A percentile compares a stretch with the other conserved stretches of the same genome.
phyloP scores from a whole-genome alignment of 2,797 vertebrate species.

The Gambusia yucatana region DNA sequence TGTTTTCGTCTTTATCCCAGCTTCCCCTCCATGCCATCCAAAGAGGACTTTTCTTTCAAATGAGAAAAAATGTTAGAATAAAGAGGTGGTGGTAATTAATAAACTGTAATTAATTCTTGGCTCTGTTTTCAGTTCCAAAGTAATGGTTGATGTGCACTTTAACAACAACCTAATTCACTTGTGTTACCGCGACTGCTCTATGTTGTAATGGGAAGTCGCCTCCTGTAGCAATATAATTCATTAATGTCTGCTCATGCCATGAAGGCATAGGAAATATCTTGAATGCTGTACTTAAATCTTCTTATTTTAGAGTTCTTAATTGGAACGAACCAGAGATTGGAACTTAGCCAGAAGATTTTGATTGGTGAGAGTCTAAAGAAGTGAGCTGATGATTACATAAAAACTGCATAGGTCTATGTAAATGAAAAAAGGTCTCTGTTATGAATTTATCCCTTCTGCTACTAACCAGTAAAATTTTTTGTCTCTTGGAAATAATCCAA shows the following conservation, averaged over 20 bases:
- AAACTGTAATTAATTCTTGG: slow-evolving; percentile 55
- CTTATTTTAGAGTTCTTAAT: not conserved
- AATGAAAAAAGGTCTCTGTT: not conserved
- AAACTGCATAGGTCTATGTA: not conserved
- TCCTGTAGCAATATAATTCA: not conserved
- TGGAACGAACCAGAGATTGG: not conserved
- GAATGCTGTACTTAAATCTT: not conserved
- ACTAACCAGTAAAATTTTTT: not conserved
- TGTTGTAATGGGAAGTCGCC: not conserved
- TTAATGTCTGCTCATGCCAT: not conserved
- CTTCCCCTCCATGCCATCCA: slow-evolving; percentile 17
- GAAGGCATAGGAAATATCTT: not conserved
- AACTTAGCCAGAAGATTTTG: not conserved
- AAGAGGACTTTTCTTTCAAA: slow-evolving; percentile 32
- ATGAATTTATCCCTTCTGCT: not conserved
- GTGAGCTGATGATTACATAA: not conserved
- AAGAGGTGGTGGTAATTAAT: slow-evolving; percentile 56
- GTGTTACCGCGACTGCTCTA: not conserved
- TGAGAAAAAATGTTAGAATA: slow-evolving; percentile 30
- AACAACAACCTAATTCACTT: not conserved
- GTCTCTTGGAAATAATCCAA: not conserved
- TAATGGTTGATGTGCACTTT: slow-evolving; percentile 24
- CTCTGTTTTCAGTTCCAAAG: slow-evolving; percentile 61
- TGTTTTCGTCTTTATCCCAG: slow-evolving; percentile 42
- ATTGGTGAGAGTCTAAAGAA: not conserved